phyloP scores from a whole-genome alignment of 2,113 vertebrate species.

The Seriola aureovittata region DNA sequence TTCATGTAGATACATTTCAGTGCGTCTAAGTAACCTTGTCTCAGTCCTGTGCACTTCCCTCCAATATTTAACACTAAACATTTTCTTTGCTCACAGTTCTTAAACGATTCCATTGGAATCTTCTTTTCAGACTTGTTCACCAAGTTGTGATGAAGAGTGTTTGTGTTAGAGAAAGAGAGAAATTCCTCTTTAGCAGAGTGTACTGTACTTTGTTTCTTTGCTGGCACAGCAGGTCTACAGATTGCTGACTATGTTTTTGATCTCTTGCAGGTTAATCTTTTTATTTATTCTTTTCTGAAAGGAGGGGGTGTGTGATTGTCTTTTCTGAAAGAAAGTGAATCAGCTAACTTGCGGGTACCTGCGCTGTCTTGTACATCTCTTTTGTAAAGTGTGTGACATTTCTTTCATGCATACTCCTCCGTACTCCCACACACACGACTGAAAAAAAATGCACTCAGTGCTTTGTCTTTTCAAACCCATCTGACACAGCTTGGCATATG shows the following conservation, averaged over 20 bases:
- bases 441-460: not conserved
- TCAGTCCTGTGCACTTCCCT: not conserved
- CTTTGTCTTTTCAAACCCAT: slow-evolving; percentile 1
- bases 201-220: slow-evolving; percentile 36
- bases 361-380: not conserved
- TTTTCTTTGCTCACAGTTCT: not conserved
- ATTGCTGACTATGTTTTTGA: slow-evolving; percentile 55
- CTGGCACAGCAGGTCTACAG: slow-evolving; percentile 54
- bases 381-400: slow-evolving; percentile 5
- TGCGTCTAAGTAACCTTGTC: too few relatives aligned
- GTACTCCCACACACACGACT: not conserved
- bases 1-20: not conserved
- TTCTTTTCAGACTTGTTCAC: not conserved
- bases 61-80: not conserved
- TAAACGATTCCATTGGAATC: not conserved
- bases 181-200: slow-evolving; percentile 1
- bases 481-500: slow-evolving; percentile 7
- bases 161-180: not conserved
- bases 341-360: slow-evolving; percentile 23
- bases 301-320: not conserved
- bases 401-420: not conserved
- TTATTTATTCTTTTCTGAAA: slow-evolving; percentile 3
- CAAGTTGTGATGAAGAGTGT: not conserved
- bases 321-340: slow-evolving; percentile 38
- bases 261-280: slow-evolving; percentile 42